Evolutionary conservation across 2,113 vertebrate genomes (phyloP).

Genomic region (Merops nubicus): DNA sequence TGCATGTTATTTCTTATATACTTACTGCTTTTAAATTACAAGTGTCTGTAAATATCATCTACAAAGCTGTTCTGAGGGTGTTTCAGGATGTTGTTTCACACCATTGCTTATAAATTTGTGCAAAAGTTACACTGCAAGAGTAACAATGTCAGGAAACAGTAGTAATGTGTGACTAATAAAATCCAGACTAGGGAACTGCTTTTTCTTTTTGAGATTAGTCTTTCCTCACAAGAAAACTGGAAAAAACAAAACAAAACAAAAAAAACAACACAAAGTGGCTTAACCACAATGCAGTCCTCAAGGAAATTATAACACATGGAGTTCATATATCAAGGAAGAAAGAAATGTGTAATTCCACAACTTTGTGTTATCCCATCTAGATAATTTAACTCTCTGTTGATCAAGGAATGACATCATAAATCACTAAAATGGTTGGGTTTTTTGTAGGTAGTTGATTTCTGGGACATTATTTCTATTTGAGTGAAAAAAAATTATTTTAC

Average conservation of each 20-base stretch:
- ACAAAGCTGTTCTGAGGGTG: not conserved
- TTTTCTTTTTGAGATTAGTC: not conserved
- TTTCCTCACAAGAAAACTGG: not conserved
- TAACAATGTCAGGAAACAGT: conserved; percentile 2
- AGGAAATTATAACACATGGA: conserved; percentile 14
- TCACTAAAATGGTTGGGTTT: not conserved
- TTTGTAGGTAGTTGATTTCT: not conserved
- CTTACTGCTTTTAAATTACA: not conserved
- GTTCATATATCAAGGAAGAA: not conserved
- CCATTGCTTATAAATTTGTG: not conserved
- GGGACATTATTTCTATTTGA: not conserved
- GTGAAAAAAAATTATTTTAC: not conserved
- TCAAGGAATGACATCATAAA: not conserved
- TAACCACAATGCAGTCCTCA: not conserved
- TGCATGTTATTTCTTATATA: not conserved
- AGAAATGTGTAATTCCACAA: not conserved
- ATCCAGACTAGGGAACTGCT: not conserved
- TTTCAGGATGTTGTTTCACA: not conserved
- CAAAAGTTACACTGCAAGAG: not conserved
- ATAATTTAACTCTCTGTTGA: not conserved
- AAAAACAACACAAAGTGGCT: not conserved
- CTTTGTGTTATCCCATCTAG: not conserved
- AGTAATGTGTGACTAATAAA: not conserved
- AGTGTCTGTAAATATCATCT: not conserved
- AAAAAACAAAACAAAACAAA: too few relatives aligned